Evolutionary conservation across 2,888 invertebrate genomes (phyloP), one percentile per base, ranked within the genome.

Genomic region (Eucera pruinosa): DNA sequence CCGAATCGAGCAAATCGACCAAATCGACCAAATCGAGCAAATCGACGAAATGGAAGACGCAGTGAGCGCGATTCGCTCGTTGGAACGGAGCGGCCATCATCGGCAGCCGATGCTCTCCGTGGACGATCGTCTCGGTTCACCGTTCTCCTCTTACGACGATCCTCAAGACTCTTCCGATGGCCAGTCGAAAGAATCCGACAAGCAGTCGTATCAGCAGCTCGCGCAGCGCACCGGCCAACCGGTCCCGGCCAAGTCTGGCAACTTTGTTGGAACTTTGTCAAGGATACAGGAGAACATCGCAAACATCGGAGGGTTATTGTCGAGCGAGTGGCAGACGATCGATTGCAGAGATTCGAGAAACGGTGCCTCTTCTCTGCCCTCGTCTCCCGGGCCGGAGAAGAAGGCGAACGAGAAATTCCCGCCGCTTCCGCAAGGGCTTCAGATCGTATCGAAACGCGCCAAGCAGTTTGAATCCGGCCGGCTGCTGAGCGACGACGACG

Each of bases 371-470:
- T 91, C 92, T 18, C 85, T 91, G 9, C 90, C 93, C 3, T 90
- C 90, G 25, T 90, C 92, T 43, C 89, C 92, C 9, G 92, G 92
- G 39, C 92, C 90, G n/a, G 91, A 92, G 9, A 92, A 88, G 66
- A 91, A 88, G 64, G 72, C 67, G 5, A 81, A 70, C 69, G 92
- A 90, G 41, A 93, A 91, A 55, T 89, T 89, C 45, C 85, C 88
- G 0, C 77, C 88, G 33, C 93, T 93, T 0, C 92, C 93, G 0
- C 91, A 91, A 71, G 91, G 90, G 0, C 93, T 95, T 52, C 95
- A 96, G 89, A 94, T 96, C 72, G 97, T 97, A 43, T 95, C 96
- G 18, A 95, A 95, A 62, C 93, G 96, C 36, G 95, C 96, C 13
- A 94, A 95, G 82, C 96, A 96, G 91, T 95, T 97, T 86, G 96